phyloP scores from a whole-genome alignment of 2,797 vertebrate genomes.

The Gouania willdenowi region DNA sequence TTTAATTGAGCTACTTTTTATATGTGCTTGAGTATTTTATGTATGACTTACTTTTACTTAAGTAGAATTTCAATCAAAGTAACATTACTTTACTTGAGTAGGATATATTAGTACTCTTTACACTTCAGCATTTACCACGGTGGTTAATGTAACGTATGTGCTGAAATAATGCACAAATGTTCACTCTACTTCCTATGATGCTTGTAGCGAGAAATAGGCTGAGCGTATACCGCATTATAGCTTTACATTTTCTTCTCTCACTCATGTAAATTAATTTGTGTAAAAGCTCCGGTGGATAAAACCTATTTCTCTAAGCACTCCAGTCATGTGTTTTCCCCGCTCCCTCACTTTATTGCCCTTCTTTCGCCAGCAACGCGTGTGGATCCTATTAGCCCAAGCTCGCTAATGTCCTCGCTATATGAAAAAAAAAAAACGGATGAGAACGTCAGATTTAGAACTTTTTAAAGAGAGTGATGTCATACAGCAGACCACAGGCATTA shows the following conservation, averaged over 20 bases:
- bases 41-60: no score
- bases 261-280: constrained; percentile 69
- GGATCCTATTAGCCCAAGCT: constrained; percentile 60
- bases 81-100: no score
- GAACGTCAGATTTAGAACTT: constrained; percentile 73
- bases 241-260: constrained; percentile 53
- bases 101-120: no score
- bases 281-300: constrained; percentile 65
- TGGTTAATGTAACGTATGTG: constrained; percentile 59
- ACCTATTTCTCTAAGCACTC: constrained; percentile 53
- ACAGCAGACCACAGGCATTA: constrained; percentile 68
- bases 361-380: constrained; percentile 49
- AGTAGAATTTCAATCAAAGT: no score
- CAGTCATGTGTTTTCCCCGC: constrained; percentile 15
- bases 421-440: constrained; percentile 74
- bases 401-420: constrained; percentile 69
- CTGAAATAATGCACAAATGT: constrained; percentile 57
- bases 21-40: no score
- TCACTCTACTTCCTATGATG: constrained; percentile 51
- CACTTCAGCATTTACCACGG: constrained; percentile 51
- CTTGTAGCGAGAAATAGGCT: constrained; percentile 46
- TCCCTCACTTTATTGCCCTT: constrained; percentile 57
- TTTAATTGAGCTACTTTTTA: no score
- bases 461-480: constrained; percentile 79
- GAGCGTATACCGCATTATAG: constrained; percentile 50